Conservation (phyloP, 2,797 vertebrate species). For the Mus spretus region DNA sequence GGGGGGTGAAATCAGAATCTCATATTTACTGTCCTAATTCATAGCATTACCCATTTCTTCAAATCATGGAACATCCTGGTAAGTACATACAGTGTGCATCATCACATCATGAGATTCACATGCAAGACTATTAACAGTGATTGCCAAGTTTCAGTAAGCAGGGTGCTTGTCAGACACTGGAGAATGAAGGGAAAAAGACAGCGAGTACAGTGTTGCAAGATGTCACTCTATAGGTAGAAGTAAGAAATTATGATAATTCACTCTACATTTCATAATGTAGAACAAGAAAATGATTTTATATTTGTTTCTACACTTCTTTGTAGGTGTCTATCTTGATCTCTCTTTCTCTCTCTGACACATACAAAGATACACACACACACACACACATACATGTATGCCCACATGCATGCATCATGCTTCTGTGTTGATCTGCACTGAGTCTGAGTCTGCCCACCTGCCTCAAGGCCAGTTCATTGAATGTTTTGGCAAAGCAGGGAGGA, state of each 20-base stretch:
- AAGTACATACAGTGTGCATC: background rate
- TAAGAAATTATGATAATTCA: background rate
- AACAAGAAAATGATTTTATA: background rate
- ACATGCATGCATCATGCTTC: background rate
- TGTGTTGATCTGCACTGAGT: background rate
- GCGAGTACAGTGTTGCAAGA: no score
- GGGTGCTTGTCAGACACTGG: accelerated
- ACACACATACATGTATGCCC: background rate
- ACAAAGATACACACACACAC: background rate
- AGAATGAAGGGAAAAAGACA: background rate
- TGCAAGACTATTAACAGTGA: background rate
- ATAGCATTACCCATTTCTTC: no score
- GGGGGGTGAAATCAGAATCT: background rate
- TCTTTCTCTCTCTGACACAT: background rate
- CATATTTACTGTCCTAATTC: background rate
- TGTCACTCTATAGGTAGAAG: background rate
- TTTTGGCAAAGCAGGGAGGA: background rate
- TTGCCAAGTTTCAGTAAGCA: no score
- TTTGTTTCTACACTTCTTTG: background rate
- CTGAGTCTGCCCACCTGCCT: background rate
- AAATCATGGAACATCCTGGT: background rate
- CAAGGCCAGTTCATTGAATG: background rate
- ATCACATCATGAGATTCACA: accelerated
- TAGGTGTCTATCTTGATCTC: background rate
- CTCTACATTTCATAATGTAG: background rate